Percentiles rank a stretch among this genome's conserved stretches.
Evolutionary conservation across 2,888 invertebrate species (phyloP).

Genomic region (Timema podura): DNA sequence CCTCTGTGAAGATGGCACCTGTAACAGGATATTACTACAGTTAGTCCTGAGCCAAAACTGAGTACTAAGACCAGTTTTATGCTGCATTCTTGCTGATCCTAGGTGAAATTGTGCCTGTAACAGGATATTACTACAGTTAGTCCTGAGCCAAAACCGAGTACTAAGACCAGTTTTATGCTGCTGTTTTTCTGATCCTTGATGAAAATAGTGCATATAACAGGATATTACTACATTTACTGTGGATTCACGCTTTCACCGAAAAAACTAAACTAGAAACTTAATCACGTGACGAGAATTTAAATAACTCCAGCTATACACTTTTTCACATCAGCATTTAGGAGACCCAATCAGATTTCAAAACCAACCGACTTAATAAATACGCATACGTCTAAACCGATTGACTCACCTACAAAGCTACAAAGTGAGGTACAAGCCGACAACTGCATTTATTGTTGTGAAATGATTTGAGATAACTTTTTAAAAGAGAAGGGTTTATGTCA

Average conservation of each 20-base stretch:
- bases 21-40: slow-evolving; percentile 28
- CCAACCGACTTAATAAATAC: too few species aligned
- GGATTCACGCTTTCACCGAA: neutral
- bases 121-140: neutral
- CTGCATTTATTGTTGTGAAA: too few species aligned
- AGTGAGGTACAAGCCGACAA: too few species aligned
- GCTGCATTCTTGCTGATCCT: slow-evolving; percentile 64
- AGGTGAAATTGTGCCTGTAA: slow-evolving; percentile 75
- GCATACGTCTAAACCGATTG: too few species aligned
- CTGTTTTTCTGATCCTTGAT: slow-evolving; percentile 66
- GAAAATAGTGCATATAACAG: slow-evolving; percentile 75
- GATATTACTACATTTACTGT: neutral
- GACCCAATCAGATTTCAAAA: too few species aligned
- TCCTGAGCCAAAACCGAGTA: neutral
- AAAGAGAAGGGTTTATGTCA: too few species aligned
- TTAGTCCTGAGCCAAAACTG: neutral
- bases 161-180: slow-evolving; percentile 70
- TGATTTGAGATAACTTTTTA: too few species aligned
- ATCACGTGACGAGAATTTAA: too few species aligned
- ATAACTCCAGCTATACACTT: too few species aligned
- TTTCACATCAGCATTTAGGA: too few species aligned
- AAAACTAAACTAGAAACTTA: too few species aligned
- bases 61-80: slow-evolving; percentile 69
- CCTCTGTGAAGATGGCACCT: slow-evolving; percentile 75
- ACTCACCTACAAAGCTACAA: too few species aligned